phyloP scores from a whole-genome alignment of 2,797 vertebrate species.

The Falco peregrinus region DNA sequence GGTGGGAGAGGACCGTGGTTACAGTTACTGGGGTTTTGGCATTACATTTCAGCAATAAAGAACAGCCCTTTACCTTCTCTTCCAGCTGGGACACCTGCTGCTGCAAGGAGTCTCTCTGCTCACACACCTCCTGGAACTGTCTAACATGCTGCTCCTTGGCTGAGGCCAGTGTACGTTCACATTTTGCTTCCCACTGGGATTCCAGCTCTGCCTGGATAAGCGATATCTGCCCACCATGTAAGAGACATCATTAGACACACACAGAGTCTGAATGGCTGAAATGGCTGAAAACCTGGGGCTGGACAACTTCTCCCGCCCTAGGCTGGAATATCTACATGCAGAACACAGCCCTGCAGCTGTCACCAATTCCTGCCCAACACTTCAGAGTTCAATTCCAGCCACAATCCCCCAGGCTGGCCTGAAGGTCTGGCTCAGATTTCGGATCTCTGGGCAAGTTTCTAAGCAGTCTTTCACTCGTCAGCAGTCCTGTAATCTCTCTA shows the following conservation, averaged over 20 bases:
- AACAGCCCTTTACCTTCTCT: constrained; percentile 79
- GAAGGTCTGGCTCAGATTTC: neutral
- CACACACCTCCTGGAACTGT: constrained; percentile 78
- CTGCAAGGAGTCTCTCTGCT: constrained; percentile 83
- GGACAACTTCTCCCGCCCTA: too few species aligned
- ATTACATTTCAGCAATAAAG: neutral
- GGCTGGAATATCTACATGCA: neutral
- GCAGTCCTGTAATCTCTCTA: neutral
- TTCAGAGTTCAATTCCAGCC: neutral
- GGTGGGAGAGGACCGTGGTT: neutral
- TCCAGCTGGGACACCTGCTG: constrained; percentile 80
- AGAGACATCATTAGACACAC: neutral
- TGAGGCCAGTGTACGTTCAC: constrained; percentile 76
- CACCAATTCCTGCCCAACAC: neutral
- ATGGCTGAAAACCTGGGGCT: neutral
- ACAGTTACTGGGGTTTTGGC: neutral
- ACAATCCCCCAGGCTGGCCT: neutral
- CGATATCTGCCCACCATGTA: constrained; percentile 71
- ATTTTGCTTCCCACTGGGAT: constrained; percentile 84
- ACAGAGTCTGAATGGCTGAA: neutral
- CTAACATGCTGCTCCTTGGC: constrained; percentile 82
- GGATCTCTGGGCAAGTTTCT: neutral
- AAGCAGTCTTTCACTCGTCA: neutral
- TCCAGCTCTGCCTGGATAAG: constrained; percentile 87
- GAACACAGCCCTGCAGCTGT: neutral